Evolutionary conservation across 2,113 vertebrate genomes (phyloP), one percentile per base, ranked within the genome.

Genomic region (Centrocercus urophasianus): DNA sequence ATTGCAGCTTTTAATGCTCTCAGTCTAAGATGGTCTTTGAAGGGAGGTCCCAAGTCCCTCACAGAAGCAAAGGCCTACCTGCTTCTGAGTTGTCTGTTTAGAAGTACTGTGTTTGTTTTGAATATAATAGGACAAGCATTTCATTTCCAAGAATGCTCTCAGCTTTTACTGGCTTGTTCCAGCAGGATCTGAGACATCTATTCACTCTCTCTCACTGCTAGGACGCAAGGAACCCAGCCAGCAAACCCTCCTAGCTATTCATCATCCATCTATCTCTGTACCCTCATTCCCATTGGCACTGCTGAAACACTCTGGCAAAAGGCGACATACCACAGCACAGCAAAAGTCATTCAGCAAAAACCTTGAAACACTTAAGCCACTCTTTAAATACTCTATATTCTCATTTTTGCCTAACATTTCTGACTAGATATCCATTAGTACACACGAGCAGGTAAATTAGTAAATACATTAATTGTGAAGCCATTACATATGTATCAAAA

Each of bases 1-100:
- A 57, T 0, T 0, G 1, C 8, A 61, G 32, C 56, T 86, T 74
- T 66, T 45, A 75, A 64, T 0, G 0, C 11, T 59, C 7, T 36
- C 36, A 2, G 0, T 28, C 54, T 28, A 5, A 60, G 48, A 40
- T 7, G 3, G 20, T n/a, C 54, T 67, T 54, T 72, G 2, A 56
- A 79, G 6, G 11, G 43, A 83, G 30, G 32, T 36, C 38, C n/a
- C 32, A 10, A 38, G 32, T 10, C 34, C 30, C 27, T 22, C 38
- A 27, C 30, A 0, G 0, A 83, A 83, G 47, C 8, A 71, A 89
- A 75, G 20, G 8, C 10, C 45, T 32, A 38, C 22, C 11, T 47
- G 11, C 13, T 86, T 8, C 63, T 22, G 47, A 13, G 11, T 5
- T 64, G n/a, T 47, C 32, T 38, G 36, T 59, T 71, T 52, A 54